Evolutionary conservation across 2,888 invertebrate genomes (phyloP).

Genomic region (Syrphus vitripennis): DNA sequence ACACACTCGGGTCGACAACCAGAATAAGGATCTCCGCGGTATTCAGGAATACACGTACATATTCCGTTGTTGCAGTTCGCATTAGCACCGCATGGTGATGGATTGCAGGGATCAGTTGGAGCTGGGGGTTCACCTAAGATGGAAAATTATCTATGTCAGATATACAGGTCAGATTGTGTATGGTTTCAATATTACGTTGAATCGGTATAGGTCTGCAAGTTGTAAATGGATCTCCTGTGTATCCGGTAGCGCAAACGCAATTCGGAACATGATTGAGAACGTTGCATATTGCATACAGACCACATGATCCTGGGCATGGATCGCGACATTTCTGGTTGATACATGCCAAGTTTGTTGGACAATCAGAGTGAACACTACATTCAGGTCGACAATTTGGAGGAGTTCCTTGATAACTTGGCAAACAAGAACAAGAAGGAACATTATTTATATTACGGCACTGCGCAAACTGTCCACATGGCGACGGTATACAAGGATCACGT

Average conservation of each 20-base stretch:
- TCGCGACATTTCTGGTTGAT: slow-evolving; percentile 86
- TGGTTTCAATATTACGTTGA: slow-evolving; percentile 80
- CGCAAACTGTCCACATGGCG: slow-evolving; percentile 86
- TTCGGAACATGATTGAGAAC: slow-evolving; percentile 88
- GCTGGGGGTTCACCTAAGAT: slow-evolving; percentile 74
- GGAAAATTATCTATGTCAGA: background rate
- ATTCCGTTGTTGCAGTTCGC: slow-evolving; percentile 83
- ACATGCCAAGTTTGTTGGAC: slow-evolving; percentile 84
- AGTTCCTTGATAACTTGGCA: slow-evolving; percentile 83
- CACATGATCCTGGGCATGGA: slow-evolving; percentile 88
- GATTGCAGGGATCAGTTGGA: slow-evolving; percentile 80
- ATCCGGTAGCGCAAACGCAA: slow-evolving; percentile 86
- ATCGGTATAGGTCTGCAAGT: slow-evolving; percentile 84
- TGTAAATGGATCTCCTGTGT: slow-evolving; percentile 85
- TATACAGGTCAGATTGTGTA: too few relatives aligned
- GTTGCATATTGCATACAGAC: slow-evolving; percentile 86
- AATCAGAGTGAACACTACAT: slow-evolving; percentile 83
- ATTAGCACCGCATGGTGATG: slow-evolving; percentile 83
- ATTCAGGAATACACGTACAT: slow-evolving; percentile 86
- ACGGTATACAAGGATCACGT: slow-evolving; percentile 83
- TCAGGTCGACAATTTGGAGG: slow-evolving; percentile 85
- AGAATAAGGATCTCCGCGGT: slow-evolving; percentile 86
- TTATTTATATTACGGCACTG: slow-evolving; percentile 86
- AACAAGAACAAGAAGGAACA: slow-evolving; percentile 83
- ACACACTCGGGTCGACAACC: slow-evolving; percentile 89